phyloP scores from a whole-genome alignment of 30 jellyfish, hydroid and myxozoan species.

The Nemopilema nomurai region DNA sequence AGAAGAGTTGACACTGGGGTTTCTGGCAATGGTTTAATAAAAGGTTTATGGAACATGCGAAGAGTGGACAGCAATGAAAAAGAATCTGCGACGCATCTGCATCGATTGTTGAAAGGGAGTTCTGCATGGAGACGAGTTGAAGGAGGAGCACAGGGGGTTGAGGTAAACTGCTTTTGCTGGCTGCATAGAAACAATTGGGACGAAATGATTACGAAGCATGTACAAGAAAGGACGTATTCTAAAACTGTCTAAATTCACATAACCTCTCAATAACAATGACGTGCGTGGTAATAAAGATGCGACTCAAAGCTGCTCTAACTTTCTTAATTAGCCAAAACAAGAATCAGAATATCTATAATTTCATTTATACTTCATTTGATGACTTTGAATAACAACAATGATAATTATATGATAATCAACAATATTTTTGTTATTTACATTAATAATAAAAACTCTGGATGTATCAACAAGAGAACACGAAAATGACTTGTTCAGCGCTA shows the following conservation, averaged over 20 bases:
- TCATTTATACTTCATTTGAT: conserved; percentile 24
- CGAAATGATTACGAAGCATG: neutral
- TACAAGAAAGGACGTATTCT: neutral
- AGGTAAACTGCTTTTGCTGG: no score
- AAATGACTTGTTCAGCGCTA: neutral
- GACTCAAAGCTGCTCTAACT: conserved; percentile 1
- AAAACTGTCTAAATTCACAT: neutral
- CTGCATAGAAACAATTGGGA: neutral
- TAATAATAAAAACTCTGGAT: conserved; percentile 41
- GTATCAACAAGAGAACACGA: neutral
- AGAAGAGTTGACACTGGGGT: no score
- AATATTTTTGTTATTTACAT: conserved; percentile 40
- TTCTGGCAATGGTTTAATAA: no score
- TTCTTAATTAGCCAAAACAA: conserved; percentile 6
- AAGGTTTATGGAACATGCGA: no score
- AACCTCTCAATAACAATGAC: conserved; percentile 5
- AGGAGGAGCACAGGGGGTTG: no score
- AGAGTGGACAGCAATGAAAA: no score
- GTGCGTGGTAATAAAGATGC: conserved; percentile 3
- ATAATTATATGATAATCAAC: conserved; percentile 42
- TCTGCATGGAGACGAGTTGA: no score
- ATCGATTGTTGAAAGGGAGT: no score
- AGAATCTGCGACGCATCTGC: no score
- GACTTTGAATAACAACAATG: conserved; percentile 34
- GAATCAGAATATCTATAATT: neutral